Conservation (phyloP, 2,113 vertebrate species). For the Sula dactylatra region DNA sequence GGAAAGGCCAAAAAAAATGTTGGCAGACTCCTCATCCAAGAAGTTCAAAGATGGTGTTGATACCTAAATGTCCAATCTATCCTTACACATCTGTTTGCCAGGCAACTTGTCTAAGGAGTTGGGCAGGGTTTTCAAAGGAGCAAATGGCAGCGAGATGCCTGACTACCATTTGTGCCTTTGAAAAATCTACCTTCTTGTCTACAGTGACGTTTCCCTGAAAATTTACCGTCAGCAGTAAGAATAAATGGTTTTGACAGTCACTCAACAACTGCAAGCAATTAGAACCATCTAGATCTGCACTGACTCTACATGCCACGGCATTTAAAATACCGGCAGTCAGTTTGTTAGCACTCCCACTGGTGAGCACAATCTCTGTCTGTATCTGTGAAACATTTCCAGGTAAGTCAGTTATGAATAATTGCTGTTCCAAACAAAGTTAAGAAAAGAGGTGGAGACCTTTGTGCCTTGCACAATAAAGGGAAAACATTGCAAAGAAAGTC, state of each 20-base stretch:
- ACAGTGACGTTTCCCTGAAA: background rate
- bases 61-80: constrained; percentile 35
- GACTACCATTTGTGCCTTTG: constrained; percentile 29
- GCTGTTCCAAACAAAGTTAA: background rate
- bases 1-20: constrained; percentile 61
- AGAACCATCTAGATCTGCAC: constrained; percentile 14
- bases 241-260: constrained; percentile 34
- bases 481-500: background rate
- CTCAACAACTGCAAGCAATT: constrained; percentile 52
- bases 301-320: background rate
- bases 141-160: background rate
- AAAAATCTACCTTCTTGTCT: constrained; percentile 44
- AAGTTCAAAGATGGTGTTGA: constrained; percentile 72
- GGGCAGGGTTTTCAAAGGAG: constrained; percentile 39
- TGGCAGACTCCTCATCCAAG: constrained; percentile 50
- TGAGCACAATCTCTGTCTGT: constrained; percentile 28
- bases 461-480: background rate
- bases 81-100: constrained; percentile 48
- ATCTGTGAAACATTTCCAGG: constrained; percentile 56
- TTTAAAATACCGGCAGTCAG: constrained; percentile 19
- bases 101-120: background rate
- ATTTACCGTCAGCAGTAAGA: constrained; percentile 4
- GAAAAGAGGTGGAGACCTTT: background rate
- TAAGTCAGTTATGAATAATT: constrained; percentile 42
- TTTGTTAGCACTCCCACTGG: constrained; percentile 5